Evolutionary conservation across 2,113 vertebrate genomes (phyloP).

Genomic region (Zeus faber): DNA sequence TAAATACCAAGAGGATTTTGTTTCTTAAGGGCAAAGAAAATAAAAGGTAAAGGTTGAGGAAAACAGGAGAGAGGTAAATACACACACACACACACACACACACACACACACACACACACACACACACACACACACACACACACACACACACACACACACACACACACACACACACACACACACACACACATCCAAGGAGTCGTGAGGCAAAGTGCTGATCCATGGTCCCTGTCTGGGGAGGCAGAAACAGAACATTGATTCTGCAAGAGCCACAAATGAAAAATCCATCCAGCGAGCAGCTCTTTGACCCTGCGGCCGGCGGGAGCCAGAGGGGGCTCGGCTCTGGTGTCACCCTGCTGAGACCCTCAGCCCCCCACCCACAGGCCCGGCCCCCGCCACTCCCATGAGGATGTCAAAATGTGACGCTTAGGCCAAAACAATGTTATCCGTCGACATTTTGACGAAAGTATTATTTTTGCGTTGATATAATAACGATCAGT

Average conservation of each 20-base stretch:
- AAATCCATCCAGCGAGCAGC: slow-evolving; percentile 74
- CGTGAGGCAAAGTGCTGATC: slow-evolving; percentile 56
- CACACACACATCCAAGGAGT: background rate
- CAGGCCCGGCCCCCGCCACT: too few relatives aligned
- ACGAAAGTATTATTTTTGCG: too few relatives aligned
- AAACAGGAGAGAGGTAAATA: slow-evolving; percentile 47
- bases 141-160: slow-evolving; percentile 1
- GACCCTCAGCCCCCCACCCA: too few relatives aligned
- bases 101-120: background rate
- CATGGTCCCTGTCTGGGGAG: slow-evolving; percentile 59
- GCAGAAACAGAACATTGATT: slow-evolving; percentile 77
- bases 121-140: background rate
- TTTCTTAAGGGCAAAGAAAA: slow-evolving; percentile 54
- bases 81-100: slow-evolving; percentile 17
- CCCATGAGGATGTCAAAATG: too few relatives aligned
- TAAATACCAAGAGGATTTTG: slow-evolving; percentile 34
- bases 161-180: slow-evolving; percentile 11
- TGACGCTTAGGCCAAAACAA: too few relatives aligned
- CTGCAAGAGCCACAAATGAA: slow-evolving; percentile 76
- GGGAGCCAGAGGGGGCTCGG: slow-evolving; percentile 53
- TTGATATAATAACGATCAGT: too few relatives aligned
- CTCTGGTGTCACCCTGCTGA: slow-evolving; percentile 39
- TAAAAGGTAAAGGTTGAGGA: slow-evolving; percentile 49
- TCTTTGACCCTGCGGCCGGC: slow-evolving; percentile 57
- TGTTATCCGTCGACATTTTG: too few relatives aligned